Evolutionary conservation across 2,113 vertebrate species (phyloP).

Genomic region (Nothobranchius kuhntae): DNA sequence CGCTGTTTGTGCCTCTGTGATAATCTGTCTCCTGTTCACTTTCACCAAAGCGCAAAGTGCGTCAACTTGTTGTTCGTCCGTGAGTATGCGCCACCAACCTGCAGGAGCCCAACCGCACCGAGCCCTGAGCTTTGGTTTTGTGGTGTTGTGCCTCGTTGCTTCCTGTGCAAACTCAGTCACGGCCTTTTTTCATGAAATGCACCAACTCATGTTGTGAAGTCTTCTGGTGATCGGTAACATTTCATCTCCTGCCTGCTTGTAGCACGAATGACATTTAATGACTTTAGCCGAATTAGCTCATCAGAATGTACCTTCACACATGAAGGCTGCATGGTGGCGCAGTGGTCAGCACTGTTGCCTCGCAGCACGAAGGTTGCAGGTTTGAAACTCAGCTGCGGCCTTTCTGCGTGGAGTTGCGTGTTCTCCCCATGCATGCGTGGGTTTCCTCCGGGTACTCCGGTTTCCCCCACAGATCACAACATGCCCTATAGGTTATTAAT

Average conservation of each 20-base stretch:
- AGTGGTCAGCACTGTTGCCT: too few relatives aligned
- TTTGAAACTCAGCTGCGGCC: too few relatives aligned
- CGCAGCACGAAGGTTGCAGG: too few relatives aligned
- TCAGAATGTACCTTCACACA: conserved; percentile 42
- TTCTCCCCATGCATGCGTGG: too few relatives aligned
- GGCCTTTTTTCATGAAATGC: too few relatives aligned
- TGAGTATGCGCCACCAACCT: conserved; percentile 2
- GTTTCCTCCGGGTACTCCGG: too few relatives aligned
- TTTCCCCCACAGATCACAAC: too few relatives aligned
- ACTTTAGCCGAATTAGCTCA: conserved; percentile 25
- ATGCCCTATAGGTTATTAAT: too few relatives aligned
- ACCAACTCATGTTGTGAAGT: conserved; percentile 3
- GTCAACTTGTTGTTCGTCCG: conserved; percentile 15
- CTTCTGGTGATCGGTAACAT: conserved; percentile 2
- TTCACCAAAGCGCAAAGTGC: conserved; percentile 40
- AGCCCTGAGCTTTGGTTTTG: background rate
- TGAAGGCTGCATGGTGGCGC: too few relatives aligned
- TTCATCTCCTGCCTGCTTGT: background rate
- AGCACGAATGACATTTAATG: conserved; percentile 23
- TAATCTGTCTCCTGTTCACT: conserved; percentile 42
- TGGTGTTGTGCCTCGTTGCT: too few relatives aligned
- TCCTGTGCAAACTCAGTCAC: too few relatives aligned
- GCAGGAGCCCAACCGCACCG: background rate
- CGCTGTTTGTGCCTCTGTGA: conserved; percentile 40
- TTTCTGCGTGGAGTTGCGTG: too few relatives aligned